Evolutionary conservation across 1,140 invertebrate species (phyloP).

Genomic region (Ladona fulva): DNA sequence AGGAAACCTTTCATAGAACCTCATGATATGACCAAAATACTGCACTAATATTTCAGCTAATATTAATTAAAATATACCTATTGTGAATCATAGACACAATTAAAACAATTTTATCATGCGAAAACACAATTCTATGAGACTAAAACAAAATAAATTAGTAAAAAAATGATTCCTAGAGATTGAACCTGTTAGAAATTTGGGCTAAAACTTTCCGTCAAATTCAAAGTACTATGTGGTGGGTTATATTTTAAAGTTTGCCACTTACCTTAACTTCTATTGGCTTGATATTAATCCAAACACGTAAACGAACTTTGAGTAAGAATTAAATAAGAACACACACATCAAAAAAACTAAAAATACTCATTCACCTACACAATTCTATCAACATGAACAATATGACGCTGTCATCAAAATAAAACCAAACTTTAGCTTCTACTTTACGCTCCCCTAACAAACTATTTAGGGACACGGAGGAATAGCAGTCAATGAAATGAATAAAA

Average conservation of each 20-base stretch:
- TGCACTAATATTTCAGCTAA: too few species aligned
- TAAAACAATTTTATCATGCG: too few species aligned
- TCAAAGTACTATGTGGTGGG: not conserved
- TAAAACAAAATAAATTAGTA: too few species aligned
- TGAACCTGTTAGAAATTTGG: not conserved
- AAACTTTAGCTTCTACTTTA: not conserved
- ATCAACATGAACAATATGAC: slow-evolving; percentile 31
- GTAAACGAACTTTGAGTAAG: not conserved
- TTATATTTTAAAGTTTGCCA: not conserved
- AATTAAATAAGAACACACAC: slow-evolving; percentile 3
- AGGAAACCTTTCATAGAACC: too few species aligned
- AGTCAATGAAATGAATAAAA: too few species aligned
- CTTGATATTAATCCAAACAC: not conserved
- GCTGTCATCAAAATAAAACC: slow-evolving; percentile 26
- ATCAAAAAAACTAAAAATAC: slow-evolving; percentile 11
- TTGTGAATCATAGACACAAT: too few species aligned
- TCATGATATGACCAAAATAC: too few species aligned
- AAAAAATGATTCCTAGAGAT: too few species aligned
- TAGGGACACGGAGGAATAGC: too few species aligned
- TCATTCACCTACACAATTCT: slow-evolving; percentile 9
- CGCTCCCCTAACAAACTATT: not conserved
- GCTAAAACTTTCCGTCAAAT: not conserved
- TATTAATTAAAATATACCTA: too few species aligned
- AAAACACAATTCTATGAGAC: too few species aligned
- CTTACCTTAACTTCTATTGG: not conserved